Percentiles rank a stretch among this genome's conserved stretches.
Conservation (phyloP, 2,797 vertebrate genomes). For the Odontamblyopus lacepedii region DNA sequence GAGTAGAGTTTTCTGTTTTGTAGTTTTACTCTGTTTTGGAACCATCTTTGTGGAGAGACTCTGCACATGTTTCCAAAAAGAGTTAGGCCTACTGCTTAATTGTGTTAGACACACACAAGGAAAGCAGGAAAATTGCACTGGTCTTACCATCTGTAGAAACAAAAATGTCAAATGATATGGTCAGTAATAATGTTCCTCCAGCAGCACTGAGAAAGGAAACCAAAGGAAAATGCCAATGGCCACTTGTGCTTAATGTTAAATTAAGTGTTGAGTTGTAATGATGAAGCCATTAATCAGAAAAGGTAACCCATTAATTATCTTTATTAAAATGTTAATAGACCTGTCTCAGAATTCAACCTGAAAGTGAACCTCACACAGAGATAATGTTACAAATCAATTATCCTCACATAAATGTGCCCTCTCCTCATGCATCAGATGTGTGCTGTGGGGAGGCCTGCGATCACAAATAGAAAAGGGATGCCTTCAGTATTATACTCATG, state of each 20-base stretch:
- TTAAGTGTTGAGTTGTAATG: constrained; percentile 22
- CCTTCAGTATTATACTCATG: too few relatives aligned
- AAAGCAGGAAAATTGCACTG: too few relatives aligned
- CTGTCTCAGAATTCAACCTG: constrained; percentile 26
- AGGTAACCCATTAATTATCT: constrained; percentile 41
- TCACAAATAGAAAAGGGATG: neutral
- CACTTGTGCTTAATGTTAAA: constrained; percentile 24
- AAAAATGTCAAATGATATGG: neutral
- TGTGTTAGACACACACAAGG: too few relatives aligned
- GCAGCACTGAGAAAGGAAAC: constrained; percentile 5
- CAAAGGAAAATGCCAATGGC: constrained; percentile 14
- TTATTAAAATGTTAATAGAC: constrained; percentile 32
- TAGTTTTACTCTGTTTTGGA: too few relatives aligned
- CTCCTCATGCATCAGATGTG: neutral
- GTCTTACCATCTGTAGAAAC: neutral
- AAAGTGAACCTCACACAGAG: constrained; percentile 13
- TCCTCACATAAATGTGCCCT: constrained; percentile 9
- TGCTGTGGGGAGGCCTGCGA: neutral
- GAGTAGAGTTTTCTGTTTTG: too few relatives aligned
- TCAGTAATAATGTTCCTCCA: constrained; percentile 9
- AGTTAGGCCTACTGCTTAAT: too few relatives aligned
- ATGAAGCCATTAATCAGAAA: constrained; percentile 40
- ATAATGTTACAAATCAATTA: constrained; percentile 30
- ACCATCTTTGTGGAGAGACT: too few relatives aligned
- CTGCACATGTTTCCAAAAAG: too few relatives aligned